phyloP scores from a whole-genome alignment of 2,797 vertebrate species.

The Anolis apletophallus region DNA sequence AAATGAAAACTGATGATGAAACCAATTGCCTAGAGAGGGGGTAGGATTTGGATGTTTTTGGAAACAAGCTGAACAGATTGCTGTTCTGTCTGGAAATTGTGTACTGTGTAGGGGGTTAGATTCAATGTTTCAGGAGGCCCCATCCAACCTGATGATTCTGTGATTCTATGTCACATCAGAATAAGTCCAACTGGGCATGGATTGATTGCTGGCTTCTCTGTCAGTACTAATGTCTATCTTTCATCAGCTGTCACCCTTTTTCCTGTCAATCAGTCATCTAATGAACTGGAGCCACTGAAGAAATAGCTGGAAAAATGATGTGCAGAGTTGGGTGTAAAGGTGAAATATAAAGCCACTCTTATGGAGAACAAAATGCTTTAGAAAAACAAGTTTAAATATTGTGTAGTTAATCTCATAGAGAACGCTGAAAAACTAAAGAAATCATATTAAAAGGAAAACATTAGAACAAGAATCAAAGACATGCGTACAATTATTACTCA shows the following conservation, averaged over 20 bases:
- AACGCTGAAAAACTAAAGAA: neutral
- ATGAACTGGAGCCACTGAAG: neutral
- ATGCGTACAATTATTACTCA: neutral
- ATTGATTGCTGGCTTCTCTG: neutral
- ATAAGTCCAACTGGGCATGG: neutral
- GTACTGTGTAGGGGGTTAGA: too few species aligned
- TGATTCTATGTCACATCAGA: neutral
- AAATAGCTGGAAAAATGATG: neutral
- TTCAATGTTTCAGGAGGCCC: too few species aligned
- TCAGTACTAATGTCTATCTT: neutral
- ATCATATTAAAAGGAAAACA: neutral
- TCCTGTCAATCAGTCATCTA: neutral
- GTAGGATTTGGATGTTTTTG: too few species aligned
- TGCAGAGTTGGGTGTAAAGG: neutral
- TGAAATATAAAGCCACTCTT: neutral
- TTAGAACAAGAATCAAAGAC: neutral
- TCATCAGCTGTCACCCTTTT: neutral
- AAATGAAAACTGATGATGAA: neutral
- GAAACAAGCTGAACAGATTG: too few species aligned
- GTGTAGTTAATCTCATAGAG: neutral
- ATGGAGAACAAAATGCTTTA: neutral
- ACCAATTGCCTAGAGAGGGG: too few species aligned
- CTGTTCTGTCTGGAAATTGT: too few species aligned
- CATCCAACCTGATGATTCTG: too few species aligned
- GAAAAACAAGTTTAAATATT: neutral